Percentiles rank a stretch among this genome's conserved stretches.
Conservation (phyloP, 2,888 invertebrate genomes). For the Tortrix viridana region DNA sequence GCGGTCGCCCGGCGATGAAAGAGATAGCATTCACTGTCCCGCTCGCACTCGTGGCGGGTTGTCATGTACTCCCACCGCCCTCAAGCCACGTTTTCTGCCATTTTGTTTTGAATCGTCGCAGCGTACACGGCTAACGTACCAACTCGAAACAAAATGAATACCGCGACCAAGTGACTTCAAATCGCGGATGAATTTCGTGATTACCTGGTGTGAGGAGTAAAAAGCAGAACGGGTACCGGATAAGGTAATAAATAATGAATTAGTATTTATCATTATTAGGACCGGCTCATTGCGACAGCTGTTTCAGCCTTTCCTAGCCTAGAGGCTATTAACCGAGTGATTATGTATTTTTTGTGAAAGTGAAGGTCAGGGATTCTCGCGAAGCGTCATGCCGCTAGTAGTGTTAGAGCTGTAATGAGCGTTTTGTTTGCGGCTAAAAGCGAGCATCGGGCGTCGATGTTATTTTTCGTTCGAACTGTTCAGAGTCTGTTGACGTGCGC, state of each 20-base stretch:
- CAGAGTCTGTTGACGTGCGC: constrained; percentile 15
- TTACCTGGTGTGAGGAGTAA: constrained; percentile 6
- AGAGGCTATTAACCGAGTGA: too few species aligned
- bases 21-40: constrained; percentile 22
- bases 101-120: constrained; percentile 55
- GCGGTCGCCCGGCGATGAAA: constrained; percentile 19
- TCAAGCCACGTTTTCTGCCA: constrained; percentile 49
- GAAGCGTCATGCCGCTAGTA: constrained; percentile 12
- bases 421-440: constrained; percentile 2
- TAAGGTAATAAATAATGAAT: constrained; percentile 20
- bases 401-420: constrained; percentile 14
- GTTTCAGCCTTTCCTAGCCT: not conserved
- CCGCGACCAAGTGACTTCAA: constrained; percentile 32
- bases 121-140: constrained; percentile 44
- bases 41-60: constrained; percentile 32
- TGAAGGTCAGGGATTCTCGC: constrained; percentile 2
- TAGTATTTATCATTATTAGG: not conserved
- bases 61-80: constrained; percentile 42
- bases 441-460: constrained; percentile 7
- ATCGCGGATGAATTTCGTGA: constrained; percentile 25
- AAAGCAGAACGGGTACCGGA: constrained; percentile 6
- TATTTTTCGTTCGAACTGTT: constrained; percentile 1
- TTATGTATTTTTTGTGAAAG: constrained; percentile 1
- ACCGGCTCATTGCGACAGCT: not conserved
- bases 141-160: constrained; percentile 40